Base-by-base conservation (phyloP, 1,140 invertebrate species). In the Pseudomyrmex dendroicus region DNA sequence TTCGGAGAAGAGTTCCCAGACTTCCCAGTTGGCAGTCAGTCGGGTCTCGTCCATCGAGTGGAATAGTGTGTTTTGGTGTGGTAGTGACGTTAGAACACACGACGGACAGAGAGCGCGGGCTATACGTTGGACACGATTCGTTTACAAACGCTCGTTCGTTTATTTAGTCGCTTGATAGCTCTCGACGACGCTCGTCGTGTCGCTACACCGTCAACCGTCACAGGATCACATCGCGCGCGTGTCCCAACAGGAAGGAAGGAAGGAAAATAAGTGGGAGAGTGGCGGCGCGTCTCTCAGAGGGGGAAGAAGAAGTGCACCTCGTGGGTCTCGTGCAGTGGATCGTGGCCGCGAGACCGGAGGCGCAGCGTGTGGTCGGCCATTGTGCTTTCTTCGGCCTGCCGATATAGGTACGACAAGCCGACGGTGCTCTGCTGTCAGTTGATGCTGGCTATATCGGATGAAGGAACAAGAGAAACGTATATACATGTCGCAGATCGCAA, bases 381-480 rank as follows among this genome's bases (percentile, higher is more conserved):
- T 89, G 87, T 85, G 86, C 84, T 88, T 85, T 86, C 84, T 84
- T 89, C 80, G 74, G 80, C 59, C 84, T 84, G 86, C 72, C 46
- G 78, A 70, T 82, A 70, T 82, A 35, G 35, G 35, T 35, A 35
- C 35, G 35, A 72, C 70, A 56, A 77, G 73, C 74, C 82, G 74
- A 73, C 87, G 78, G 70, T 76, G 84, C 76, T 84, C 73, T 73
- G 84, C 84, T 76, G 77, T 87, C 73, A 35, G 25, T 25, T 54
- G 12, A 44, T 70, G 76, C 82, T 52, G 17, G n/a, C 56, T 82
- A 52, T 73, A 85, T 35, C 78, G 61, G 73, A 68, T 80, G 86
- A 72, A 64, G 10, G 9, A 22, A 15, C 20, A 20, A 48, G 44
- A 74, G 59, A 25, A n/a, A 73, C 35, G 17, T 13, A 48, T 57